Conservation (phyloP, 2,888 invertebrate species). For the Drosophila mayaguana region DNA sequence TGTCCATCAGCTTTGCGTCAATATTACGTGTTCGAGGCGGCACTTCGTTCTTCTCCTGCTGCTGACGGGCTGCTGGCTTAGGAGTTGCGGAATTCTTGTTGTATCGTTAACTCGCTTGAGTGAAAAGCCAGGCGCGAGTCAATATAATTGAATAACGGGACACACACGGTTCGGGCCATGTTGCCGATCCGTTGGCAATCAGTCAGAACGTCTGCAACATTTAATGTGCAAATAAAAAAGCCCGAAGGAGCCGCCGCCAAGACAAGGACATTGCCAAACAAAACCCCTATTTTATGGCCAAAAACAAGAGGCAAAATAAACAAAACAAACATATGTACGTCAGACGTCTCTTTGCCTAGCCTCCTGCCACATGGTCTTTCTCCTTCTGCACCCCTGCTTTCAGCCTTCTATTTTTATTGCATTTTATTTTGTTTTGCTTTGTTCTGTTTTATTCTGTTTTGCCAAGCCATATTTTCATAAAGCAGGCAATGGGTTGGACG, state of each 20-base stretch:
- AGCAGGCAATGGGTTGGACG: constrained; percentile 30
- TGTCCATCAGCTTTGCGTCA: constrained; percentile 24
- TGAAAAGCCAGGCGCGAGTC: constrained; percentile 73
- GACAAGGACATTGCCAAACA: constrained; percentile 74
- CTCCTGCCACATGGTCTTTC: not conserved
- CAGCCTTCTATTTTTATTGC: constrained; percentile 49
- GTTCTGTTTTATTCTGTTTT: constrained; percentile 31
- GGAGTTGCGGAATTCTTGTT: constrained; percentile 27
- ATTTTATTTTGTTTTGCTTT: constrained; percentile 51
- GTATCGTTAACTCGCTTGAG: constrained; percentile 65
- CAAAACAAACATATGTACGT: constrained; percentile 57
- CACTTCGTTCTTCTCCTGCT: constrained; percentile 3
- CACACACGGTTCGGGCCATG: constrained; percentile 33
- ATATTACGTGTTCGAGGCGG: constrained; percentile 24
- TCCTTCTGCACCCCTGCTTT: not conserved
- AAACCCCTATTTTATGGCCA: constrained; percentile 74
- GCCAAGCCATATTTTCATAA: constrained; percentile 57
- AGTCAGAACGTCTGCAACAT: constrained; percentile 72
- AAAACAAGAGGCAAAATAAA: constrained; percentile 49
- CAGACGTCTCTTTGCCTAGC: constrained; percentile 20
- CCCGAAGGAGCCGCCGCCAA: constrained; percentile 44
- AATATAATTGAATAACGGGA: constrained; percentile 75
- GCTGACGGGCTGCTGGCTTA: constrained; percentile 9
- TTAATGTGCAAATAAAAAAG: constrained; percentile 78
- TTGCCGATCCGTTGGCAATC: constrained; percentile 66